phyloP scores from a whole-genome alignment of 2,797 vertebrate genomes.

The Hybognathus amarus region DNA sequence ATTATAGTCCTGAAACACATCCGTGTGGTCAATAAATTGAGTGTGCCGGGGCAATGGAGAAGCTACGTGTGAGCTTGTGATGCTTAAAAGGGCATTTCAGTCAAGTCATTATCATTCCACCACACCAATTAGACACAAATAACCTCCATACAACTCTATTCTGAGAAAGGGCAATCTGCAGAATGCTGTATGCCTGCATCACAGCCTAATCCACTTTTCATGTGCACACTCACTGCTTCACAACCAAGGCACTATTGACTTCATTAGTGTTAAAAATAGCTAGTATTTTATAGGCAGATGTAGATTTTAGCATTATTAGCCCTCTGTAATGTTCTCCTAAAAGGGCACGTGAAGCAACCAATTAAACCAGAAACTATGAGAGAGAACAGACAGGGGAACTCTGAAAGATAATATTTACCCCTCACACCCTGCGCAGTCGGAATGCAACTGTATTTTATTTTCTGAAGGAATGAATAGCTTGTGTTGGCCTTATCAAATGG shows the following conservation, averaged over 20 bases:
- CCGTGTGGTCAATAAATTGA: constrained; percentile 10
- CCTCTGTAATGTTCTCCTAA: constrained; percentile 80
- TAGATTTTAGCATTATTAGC: constrained; percentile 83
- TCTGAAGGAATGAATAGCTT: constrained; percentile 20
- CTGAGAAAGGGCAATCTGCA: constrained; percentile 68
- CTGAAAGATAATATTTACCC: constrained; percentile 66
- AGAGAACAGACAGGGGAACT: constrained; percentile 64
- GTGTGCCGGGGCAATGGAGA: background rate
- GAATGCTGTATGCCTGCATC: constrained; percentile 41
- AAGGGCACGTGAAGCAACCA: constrained; percentile 77
- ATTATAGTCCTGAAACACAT: constrained; percentile 9
- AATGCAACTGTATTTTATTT: constrained; percentile 67
- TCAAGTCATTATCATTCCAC: constrained; percentile 80
- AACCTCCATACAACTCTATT: constrained; percentile 77
- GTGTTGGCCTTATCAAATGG: constrained; percentile 64
- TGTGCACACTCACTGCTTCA: constrained; percentile 37
- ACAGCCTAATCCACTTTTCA: constrained; percentile 62
- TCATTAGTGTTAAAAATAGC: constrained; percentile 83
- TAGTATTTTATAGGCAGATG: constrained; percentile 80
- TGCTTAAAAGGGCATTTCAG: constrained; percentile 77
- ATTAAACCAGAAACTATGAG: constrained; percentile 71
- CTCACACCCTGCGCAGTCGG: constrained; percentile 31
- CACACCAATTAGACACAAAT: constrained; percentile 83
- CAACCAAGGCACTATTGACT: constrained; percentile 55
- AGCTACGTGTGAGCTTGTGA: constrained; percentile 55